These are phyloP conservation scores for Tenualosa ilisha DNA, from an alignment of 2,797 vertebrate species.

Conservation along the genomic window DNA sequence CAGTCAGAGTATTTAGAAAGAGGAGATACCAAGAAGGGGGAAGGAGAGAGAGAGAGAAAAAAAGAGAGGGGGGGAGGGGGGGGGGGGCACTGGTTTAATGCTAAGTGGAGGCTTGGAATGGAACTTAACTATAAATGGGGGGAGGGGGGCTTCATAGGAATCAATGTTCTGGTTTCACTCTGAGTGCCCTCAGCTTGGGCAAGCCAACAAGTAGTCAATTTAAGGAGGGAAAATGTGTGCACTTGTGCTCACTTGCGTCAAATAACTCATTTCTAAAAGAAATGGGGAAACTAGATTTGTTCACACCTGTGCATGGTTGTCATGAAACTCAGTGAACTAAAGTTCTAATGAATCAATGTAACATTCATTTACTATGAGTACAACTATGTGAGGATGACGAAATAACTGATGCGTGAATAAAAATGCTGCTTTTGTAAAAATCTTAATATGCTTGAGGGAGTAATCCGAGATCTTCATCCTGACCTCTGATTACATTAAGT, in stretches of 20 bases:
- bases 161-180: not conserved
- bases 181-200: not conserved
- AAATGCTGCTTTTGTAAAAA: not conserved
- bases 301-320: not conserved
- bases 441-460: not conserved
- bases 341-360: no score
- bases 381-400: not conserved
- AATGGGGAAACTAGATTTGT: not conserved
- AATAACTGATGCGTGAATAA: not conserved
- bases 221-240: not conserved
- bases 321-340: no score
- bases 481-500: not conserved
- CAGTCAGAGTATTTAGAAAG: not conserved
- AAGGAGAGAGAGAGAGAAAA: not conserved
- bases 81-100: slow-evolving; percentile 9
- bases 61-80: not conserved
- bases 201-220: not conserved
- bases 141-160: not conserved
- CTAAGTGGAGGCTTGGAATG: slow-evolving; percentile 18
- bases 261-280: not conserved
- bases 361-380: not conserved
- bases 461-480: not conserved
- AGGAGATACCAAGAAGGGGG: not conserved
- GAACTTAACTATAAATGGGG: slow-evolving; percentile 23
- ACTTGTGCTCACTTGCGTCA: not conserved